These are phyloP conservation scores for Theropithecus gelada DNA, from an alignment of 2,113 vertebrate species.

Conservation along the genomic window DNA sequence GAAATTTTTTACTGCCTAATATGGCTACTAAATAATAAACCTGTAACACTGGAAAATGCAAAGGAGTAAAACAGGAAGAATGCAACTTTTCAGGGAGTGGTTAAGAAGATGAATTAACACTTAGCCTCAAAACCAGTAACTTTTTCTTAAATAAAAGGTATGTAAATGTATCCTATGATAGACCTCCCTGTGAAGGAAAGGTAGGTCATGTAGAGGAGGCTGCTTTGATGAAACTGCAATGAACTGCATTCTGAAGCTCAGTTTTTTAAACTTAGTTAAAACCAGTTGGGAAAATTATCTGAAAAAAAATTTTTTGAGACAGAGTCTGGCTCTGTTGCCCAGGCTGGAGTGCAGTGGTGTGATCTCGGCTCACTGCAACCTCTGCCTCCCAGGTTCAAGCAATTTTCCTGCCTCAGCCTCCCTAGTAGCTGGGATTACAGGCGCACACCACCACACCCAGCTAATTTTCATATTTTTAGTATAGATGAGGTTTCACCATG, in stretches of 20 bases:
- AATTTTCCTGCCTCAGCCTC: too few relatives aligned
- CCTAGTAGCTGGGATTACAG: too few relatives aligned
- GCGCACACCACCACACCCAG: too few relatives aligned
- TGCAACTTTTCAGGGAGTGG: background rate
- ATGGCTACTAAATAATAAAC: background rate
- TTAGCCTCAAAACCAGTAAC: background rate
- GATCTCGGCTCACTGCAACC: too few relatives aligned
- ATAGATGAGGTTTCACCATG: too few relatives aligned
- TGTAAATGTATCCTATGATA: background rate
- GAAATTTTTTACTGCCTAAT: background rate
- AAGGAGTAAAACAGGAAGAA: background rate
- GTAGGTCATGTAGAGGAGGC: background rate
- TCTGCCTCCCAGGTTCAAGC: too few relatives aligned
- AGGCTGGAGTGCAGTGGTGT: too few relatives aligned
- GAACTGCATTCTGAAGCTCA: slow-evolving; percentile 1
- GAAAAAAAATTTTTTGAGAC: too few relatives aligned
- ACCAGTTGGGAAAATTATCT: background rate
- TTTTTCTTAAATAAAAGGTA: background rate
- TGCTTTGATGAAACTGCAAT: background rate
- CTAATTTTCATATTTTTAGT: too few relatives aligned
- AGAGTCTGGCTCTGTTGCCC: too few relatives aligned
- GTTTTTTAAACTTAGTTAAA: background rate
- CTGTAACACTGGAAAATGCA: background rate
- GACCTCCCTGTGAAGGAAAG: background rate
- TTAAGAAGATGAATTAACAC: background rate